Evolutionary conservation across 1,140 invertebrate genomes (phyloP), one percentile per base, ranked within the genome.

Genomic region (Tribolium castaneum): DNA sequence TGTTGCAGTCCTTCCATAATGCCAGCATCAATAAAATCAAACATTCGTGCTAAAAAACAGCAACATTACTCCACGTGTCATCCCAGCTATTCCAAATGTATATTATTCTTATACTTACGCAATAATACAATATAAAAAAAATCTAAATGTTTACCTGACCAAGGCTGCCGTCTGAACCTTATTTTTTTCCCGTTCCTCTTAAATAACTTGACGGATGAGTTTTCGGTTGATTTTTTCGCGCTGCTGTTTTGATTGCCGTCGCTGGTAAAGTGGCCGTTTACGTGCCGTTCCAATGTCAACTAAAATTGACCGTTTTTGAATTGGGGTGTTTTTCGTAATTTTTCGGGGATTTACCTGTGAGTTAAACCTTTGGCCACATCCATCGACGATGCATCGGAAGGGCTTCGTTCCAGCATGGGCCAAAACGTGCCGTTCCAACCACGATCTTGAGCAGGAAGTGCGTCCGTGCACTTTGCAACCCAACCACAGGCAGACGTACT

Each of bases 381-480:
- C 93, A 80, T 97, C 96, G 79, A 99, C 95, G 85, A 98, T 98
- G 87, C 97, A 99, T 82, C 95, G 93, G 88, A 97, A 98, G 19
- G 96, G 96, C 86, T 98, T 98, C 85, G 95, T 97, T 25, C 97
- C 97, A 76, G 95, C 95, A 86, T 98, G 97, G 1, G 92, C 94
- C 30, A 98, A 88, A 19, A 98, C 94, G 88, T 99, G 97, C 39
- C 97, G 89, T 84, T 98, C 96, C 39, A 99, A 88, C 97, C 97
- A 99, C 49, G 94, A 92, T 56, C 94, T 90, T 6, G 96, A 98
- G 86, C 95, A 97, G 0, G 97, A 98, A 12, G 93, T 93, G 83
- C 94, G 93, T 79, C 95, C 94, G 86, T 95, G 96, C n/a, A 99
- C 97, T 87, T 98, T 98, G 89, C 97, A 98, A 4, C 94, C 94